phyloP scores from a whole-genome alignment of 2,888 invertebrate genomes.

The Entomobrya proxima region DNA sequence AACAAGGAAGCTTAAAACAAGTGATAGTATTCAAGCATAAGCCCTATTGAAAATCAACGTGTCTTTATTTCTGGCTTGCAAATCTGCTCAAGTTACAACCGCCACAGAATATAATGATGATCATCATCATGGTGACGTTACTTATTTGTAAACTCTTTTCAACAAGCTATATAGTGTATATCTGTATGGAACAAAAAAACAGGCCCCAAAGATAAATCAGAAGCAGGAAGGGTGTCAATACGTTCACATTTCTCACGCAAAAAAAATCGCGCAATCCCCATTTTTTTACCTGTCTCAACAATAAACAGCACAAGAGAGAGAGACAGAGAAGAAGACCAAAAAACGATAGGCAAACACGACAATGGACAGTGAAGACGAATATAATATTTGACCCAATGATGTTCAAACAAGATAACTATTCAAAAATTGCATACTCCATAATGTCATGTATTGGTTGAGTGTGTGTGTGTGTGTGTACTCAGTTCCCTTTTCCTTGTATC shows the following conservation, averaged over 20 bases:
- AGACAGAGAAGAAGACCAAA: neutral
- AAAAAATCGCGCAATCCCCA: constrained; percentile 50
- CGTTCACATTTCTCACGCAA: constrained; percentile 56
- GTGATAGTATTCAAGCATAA: neutral
- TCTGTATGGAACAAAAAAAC: neutral
- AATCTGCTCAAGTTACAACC: neutral
- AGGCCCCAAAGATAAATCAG: constrained; percentile 54
- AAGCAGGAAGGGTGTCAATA: constrained; percentile 66
- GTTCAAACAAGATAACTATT: constrained; percentile 19
- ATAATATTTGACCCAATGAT: constrained; percentile 32
- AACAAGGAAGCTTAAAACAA: constrained; percentile 64
- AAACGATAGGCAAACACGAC: neutral
- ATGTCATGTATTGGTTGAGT: neutral
- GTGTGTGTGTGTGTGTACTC: constrained; percentile 27
- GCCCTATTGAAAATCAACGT: constrained; percentile 25
- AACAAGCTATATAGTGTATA: constrained; percentile 3
- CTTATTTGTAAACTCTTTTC: constrained; percentile 25
- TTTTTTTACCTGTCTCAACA: constrained; percentile 45
- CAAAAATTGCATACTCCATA: constrained; percentile 19
- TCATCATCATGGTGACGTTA: constrained; percentile 9
- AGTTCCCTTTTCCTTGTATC: constrained; percentile 64
- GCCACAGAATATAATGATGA: neutral
- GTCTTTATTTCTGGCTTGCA: neutral
- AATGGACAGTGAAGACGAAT: neutral
- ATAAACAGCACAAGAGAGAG: constrained; percentile 16